Evolutionary conservation across 2,888 invertebrate genomes (phyloP).

Genomic region (Diarsia dahlii): DNA sequence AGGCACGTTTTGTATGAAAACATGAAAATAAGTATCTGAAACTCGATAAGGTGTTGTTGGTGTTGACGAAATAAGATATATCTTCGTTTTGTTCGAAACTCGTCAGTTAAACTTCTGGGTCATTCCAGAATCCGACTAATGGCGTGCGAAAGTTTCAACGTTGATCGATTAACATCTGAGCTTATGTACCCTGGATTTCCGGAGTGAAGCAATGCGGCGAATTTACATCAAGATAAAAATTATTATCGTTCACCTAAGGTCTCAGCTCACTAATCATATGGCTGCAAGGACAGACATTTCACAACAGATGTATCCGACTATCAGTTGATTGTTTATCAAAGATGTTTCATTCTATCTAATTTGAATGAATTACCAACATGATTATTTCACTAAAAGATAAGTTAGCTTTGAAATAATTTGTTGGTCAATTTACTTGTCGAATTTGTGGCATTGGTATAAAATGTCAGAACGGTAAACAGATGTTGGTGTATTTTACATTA

Average conservation of each 20-base stretch:
- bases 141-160: slow-evolving; percentile 1
- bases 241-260: not conserved
- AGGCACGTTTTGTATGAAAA: slow-evolving; percentile 66
- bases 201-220: not conserved
- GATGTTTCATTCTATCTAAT: slow-evolving; percentile 32
- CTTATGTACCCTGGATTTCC: not conserved
- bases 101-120: not conserved
- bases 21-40: slow-evolving; percentile 26
- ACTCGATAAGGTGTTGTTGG: slow-evolving; percentile 31
- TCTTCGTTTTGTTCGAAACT: not conserved
- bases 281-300: slow-evolving; percentile 56
- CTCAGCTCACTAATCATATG: slow-evolving; percentile 28
- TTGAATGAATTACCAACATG: slow-evolving; percentile 33
- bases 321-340: slow-evolving; percentile 52
- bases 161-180: not conserved
- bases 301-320: slow-evolving; percentile 55
- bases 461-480: slow-evolving; percentile 25
- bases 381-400: not conserved
- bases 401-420: slow-evolving; percentile 9
- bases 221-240: not conserved
- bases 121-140: not conserved
- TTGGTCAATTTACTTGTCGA: not conserved
- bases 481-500: slow-evolving; percentile 4
- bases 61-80: slow-evolving; percentile 34
- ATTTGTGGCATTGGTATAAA: not conserved